Conservation (phyloP, 2,888 invertebrate genomes). For the Phengaris arion region DNA sequence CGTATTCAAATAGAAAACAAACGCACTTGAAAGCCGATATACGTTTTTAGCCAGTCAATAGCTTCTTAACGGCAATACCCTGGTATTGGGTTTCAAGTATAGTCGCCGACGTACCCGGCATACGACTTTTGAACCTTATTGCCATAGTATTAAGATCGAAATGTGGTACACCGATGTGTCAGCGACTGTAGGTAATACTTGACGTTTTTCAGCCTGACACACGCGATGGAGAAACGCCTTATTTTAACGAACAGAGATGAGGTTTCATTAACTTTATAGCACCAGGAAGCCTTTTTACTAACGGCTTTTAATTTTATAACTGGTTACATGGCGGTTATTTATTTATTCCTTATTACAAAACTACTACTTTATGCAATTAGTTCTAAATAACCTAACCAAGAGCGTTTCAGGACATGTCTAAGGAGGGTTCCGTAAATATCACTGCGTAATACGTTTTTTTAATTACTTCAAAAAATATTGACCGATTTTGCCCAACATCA, state of each 20-base stretch:
- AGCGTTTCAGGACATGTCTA: too few relatives aligned
- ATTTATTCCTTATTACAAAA: background rate
- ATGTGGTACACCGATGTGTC: background rate
- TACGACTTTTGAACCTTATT: background rate
- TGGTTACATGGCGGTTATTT: background rate
- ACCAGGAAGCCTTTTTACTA: slow-evolving; percentile 22
- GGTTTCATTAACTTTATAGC: slow-evolving; percentile 21
- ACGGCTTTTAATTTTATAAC: background rate
- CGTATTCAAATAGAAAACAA: background rate
- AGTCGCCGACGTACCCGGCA: background rate
- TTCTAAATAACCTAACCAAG: too few relatives aligned
- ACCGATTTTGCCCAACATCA: too few relatives aligned
- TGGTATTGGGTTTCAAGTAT: background rate
- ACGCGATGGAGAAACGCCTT: slow-evolving; percentile 15
- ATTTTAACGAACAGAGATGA: slow-evolving; percentile 18
- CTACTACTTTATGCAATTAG: too few relatives aligned
- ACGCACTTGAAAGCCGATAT: slow-evolving; percentile 11
- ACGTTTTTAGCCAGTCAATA: slow-evolving; percentile 7
- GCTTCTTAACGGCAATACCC: slow-evolving; percentile 16
- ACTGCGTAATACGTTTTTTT: too few relatives aligned
- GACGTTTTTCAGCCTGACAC: slow-evolving; percentile 1
- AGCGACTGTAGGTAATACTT: background rate
- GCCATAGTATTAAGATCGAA: background rate
- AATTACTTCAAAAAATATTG: too few relatives aligned
- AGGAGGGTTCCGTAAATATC: too few relatives aligned